A percentile compares a stretch with the other conserved stretches of the same genome.
Conservation (phyloP, 2,113 vertebrate species). For the Murina feae region DNA sequence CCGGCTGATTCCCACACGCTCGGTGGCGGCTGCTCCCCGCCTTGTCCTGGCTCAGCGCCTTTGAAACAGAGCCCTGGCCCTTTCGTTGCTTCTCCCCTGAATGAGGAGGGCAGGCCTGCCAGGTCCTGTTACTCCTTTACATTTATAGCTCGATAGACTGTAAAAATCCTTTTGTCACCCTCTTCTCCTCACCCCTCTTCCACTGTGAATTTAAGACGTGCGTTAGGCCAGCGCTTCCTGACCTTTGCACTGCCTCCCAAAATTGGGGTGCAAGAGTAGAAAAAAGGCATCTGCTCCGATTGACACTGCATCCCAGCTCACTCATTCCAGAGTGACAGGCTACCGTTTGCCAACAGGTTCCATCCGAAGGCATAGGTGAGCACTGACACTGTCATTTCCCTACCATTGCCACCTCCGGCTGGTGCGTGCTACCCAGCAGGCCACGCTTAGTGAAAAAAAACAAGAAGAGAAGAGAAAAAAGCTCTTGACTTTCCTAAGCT, state of each 20-base stretch:
- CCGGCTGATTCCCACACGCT: neutral
- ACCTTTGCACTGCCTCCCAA: neutral
- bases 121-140: neutral
- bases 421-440: fast-evolving
- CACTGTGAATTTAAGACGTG: neutral
- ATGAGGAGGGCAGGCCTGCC: neutral
- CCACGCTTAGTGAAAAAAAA: neutral
- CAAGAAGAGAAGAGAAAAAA: neutral
- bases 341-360: slow-evolving; percentile 48
- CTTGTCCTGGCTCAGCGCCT: neutral
- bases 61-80: neutral
- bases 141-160: neutral
- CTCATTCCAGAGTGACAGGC: slow-evolving; percentile 25
- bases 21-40: no score
- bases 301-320: slow-evolving; percentile 29
- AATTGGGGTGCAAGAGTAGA: neutral
- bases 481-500: neutral
- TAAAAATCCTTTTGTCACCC: neutral
- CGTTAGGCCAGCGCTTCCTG: neutral
- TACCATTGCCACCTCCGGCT: neutral
- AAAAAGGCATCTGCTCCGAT: slow-evolving; percentile 24
- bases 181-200: neutral
- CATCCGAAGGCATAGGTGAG: slow-evolving; percentile 2
- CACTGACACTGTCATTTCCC: slow-evolving; percentile 16
- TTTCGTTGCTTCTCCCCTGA: neutral